Percentiles rank a stretch among this genome's conserved stretches.
Conservation (phyloP, 64 coral and sea anemone species). For the Cladopsammia gracilis region DNA sequence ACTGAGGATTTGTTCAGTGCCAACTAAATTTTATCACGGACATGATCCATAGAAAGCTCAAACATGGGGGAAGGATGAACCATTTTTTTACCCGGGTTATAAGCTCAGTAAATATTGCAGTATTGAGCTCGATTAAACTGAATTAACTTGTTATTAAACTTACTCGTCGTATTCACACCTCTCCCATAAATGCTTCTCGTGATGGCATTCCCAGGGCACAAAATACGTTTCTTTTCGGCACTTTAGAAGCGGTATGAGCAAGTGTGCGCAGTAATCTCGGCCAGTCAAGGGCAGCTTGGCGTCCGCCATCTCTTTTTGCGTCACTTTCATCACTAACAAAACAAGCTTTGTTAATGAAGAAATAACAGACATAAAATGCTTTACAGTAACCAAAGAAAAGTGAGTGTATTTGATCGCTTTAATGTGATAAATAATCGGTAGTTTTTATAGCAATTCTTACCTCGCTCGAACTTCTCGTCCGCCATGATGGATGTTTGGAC, state of each 20-base stretch:
- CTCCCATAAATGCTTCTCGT: constrained; percentile 98
- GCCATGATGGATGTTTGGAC: constrained; percentile 44
- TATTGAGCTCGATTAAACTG: too few species aligned
- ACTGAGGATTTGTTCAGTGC: too few species aligned
- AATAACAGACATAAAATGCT: neutral
- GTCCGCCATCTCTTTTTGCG: constrained; percentile 97
- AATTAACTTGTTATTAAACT: too few species aligned
- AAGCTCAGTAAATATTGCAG: too few species aligned
- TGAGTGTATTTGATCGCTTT: neutral
- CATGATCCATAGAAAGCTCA: too few species aligned
- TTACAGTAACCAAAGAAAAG: neutral
- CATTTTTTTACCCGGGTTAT: too few species aligned
- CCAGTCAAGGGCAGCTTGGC: constrained; percentile 91
- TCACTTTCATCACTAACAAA: constrained; percentile 90
- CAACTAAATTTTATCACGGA: too few species aligned
- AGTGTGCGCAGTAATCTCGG: constrained; percentile 97
- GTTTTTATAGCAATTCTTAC: neutral
- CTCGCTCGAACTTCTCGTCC: constrained; percentile 21
- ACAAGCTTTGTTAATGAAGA: neutral
- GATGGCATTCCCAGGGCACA: constrained; percentile 94
- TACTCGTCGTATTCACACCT: constrained; percentile 99
- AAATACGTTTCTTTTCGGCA: constrained; percentile 96
- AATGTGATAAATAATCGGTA: neutral
- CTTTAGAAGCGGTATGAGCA: constrained; percentile 93
- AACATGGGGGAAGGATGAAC: too few species aligned